Evolutionary conservation across 2,888 invertebrate genomes (phyloP), one percentile per base, ranked within the genome.

Genomic region (Aleiodes alternator): DNA sequence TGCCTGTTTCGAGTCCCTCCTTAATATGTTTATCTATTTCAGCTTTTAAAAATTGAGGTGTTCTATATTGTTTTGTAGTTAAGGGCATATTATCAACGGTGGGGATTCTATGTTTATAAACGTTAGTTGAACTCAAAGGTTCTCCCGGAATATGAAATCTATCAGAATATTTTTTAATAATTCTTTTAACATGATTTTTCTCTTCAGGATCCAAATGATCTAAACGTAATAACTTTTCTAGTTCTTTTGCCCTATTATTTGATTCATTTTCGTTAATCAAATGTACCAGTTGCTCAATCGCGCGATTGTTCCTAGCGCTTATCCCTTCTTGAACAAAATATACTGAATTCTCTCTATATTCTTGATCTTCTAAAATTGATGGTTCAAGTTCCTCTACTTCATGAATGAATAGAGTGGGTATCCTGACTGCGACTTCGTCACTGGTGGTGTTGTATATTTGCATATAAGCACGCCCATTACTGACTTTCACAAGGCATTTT

Each of bases 41-140:
- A 9, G 4, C 8, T 55, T 69, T 53, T 31, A 55, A n/a, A 0
- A 34, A 53, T 8, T 69, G 69, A 9, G 69, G 56, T 3, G 38
- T n/a, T 16, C 69, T 12, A 55, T 69, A 69, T 56, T 69, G 69
- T 38, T 55, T 69, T 11, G 55, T 31, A 7, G 34, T 38, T 16
- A 69, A 34, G 3, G 69, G 69, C 12, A 69, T n/a, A 14, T 69
- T 14, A 16, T 31, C 31, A 9, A 9, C 55, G 1, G 55, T 55
- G 4, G 38, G n/a, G 53, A 8, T 69, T 57, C 12, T 57, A 57
- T 57, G 57, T 29, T 57, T 29, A n/a, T 57, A 12, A 31, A 57
- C 57, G 29, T 57, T 31, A 31, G 57, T 57, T 57, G 12, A 57
- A 12, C 31, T 34, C 12, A 57, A 11, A n/a, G 57, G 57, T 57